phyloP scores from a whole-genome alignment of 1,140 invertebrate species.

The Dendrolimus kikuchii region DNA sequence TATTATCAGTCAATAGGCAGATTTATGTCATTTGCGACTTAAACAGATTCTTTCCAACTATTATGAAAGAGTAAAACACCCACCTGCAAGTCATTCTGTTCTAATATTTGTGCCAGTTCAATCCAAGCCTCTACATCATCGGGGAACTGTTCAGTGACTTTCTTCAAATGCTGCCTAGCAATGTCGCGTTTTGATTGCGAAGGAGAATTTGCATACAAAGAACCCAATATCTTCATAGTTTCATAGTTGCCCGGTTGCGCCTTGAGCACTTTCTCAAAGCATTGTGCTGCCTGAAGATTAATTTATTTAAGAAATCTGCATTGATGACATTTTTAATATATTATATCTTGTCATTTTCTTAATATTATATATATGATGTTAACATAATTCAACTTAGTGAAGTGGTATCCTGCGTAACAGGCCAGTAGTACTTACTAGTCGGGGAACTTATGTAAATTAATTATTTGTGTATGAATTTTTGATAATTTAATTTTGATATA shows the following conservation, averaged over 20 bases:
- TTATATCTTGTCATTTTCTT: neutral
- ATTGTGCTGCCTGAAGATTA: slow-evolving; percentile 88
- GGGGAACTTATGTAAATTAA: too few species aligned
- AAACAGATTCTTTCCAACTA: too few species aligned
- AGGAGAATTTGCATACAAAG: slow-evolving; percentile 93
- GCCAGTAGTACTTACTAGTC: too few species aligned
- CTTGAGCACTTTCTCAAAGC: slow-evolving; percentile 99
- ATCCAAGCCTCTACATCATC: slow-evolving; percentile 99
- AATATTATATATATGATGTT: neutral
- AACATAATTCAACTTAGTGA: too few species aligned
- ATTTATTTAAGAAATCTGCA: neutral
- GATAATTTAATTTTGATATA: too few species aligned
- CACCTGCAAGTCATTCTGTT: slow-evolving; percentile 93
- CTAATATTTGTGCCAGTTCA: slow-evolving; percentile 97
- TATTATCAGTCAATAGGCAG: too few species aligned
- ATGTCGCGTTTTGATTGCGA: slow-evolving; percentile 94
- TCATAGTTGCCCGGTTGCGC: slow-evolving; percentile 98
- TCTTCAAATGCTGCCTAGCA: slow-evolving; percentile 91
- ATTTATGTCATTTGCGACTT: too few species aligned
- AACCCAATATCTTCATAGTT: slow-evolving; percentile 99
- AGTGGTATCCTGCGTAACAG: too few species aligned
- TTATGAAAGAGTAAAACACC: neutral
- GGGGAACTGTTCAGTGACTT: slow-evolving; percentile 97
- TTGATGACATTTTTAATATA: neutral
- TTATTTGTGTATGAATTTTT: too few species aligned